Evolutionary conservation across 1,140 invertebrate genomes (phyloP).

Genomic region (Anagrus nilaparvatae): DNA sequence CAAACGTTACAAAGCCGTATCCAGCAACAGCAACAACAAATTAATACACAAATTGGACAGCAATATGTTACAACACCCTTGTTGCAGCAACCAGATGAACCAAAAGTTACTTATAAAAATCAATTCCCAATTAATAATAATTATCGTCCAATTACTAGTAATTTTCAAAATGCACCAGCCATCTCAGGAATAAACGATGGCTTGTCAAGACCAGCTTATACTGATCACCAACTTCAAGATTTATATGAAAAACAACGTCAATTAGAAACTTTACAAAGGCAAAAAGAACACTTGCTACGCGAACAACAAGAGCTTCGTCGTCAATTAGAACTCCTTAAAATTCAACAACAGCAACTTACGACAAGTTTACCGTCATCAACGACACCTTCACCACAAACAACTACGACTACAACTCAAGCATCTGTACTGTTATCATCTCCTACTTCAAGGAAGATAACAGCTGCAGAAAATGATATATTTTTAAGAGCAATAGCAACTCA

Average conservation of each 20-base stretch:
- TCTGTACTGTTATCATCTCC: constrained; percentile 28
- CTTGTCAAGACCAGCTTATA: not conserved
- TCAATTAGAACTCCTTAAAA: constrained; percentile 37
- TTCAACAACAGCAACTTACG: constrained; percentile 32
- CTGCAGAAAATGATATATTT: constrained; percentile 36
- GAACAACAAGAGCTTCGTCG: constrained; percentile 37
- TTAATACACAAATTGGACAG: too few relatives aligned
- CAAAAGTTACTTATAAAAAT: constrained; percentile 22
- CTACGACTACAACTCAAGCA: constrained; percentile 20
- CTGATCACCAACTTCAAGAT: constrained; percentile 40
- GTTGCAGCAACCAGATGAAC: constrained; percentile 21
- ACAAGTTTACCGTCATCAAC: constrained; percentile 27
- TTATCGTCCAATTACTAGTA: too few relatives aligned
- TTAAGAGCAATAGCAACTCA: constrained; percentile 38
- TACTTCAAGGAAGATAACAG: constrained; percentile 31
- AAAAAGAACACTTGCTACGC: constrained; percentile 32
- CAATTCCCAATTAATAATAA: constrained; percentile 6
- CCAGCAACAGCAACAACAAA: constrained; percentile 39
- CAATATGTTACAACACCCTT: too few relatives aligned
- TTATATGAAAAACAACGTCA: constrained; percentile 55
- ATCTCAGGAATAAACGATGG: too few relatives aligned
- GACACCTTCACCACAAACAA: constrained; percentile 15
- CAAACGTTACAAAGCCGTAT: constrained; percentile 27
- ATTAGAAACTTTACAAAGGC: constrained; percentile 41
- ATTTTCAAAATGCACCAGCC: too few relatives aligned